Percentiles rank a stretch among this genome's conserved stretches.
These are phyloP conservation scores for Epizoanthus ramosus DNA, from an alignment of 92 coral and sea anemone genomes.

Conservation along the genomic window DNA sequence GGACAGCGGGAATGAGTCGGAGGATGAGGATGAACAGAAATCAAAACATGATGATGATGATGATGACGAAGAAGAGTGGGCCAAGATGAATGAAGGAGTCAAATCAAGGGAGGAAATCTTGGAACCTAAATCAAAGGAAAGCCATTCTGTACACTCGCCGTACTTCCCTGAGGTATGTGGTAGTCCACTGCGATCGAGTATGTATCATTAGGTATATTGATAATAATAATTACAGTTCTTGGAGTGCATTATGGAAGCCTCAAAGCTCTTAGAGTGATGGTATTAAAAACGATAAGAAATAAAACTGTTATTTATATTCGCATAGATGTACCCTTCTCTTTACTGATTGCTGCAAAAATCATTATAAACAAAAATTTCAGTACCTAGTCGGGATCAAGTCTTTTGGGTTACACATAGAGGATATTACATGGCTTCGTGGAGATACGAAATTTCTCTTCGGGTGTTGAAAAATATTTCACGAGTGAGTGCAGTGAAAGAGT, in stretches of 20 bases:
- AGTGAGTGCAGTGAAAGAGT: no score
- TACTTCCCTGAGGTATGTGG: conserved; percentile 82
- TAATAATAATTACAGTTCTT: no score
- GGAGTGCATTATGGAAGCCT: neutral
- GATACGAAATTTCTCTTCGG: no score
- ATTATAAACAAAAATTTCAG: no score
- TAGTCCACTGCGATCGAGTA: neutral
- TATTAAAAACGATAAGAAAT: no score
- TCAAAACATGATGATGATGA: conserved; percentile 42
- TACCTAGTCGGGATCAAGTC: no score
- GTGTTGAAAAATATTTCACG: no score
- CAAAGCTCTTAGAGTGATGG: neutral
- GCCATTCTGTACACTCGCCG: conserved; percentile 93
- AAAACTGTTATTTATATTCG: no score
- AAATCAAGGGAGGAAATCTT: conserved; percentile 78
- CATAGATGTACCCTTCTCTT: neutral
- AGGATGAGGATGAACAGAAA: conserved; percentile 36
- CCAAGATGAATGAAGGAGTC: conserved; percentile 85
- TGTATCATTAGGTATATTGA: no score
- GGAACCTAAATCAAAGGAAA: conserved; percentile 85
- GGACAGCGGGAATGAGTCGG: conserved; percentile 53
- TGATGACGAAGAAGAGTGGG: conserved; percentile 98
- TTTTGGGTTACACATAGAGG: neutral
- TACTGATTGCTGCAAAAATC: neutral
- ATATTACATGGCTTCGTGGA: no score